Percentiles rank a stretch among this genome's conserved stretches.
These are phyloP conservation scores for Eucera pruinosa DNA, from an alignment of 2,888 invertebrate species.

Conservation along the genomic window DNA sequence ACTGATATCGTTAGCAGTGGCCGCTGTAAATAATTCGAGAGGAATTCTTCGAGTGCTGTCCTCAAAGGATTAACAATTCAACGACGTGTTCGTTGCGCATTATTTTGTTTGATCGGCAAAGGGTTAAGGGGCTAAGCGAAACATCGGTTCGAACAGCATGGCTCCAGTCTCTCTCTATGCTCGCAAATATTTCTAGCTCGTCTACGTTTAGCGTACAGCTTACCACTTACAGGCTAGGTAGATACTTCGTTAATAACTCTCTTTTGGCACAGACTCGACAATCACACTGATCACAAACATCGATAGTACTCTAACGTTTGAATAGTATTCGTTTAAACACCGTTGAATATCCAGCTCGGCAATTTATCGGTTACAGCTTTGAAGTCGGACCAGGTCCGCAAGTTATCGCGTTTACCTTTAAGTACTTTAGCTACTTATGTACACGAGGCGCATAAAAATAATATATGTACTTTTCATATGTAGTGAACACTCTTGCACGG, in stretches of 20 bases:
- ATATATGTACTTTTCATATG: slow-evolving; percentile 9
- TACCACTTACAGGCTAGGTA: slow-evolving; percentile 40
- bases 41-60: too few species aligned
- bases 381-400: neutral
- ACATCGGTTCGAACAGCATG: too few species aligned
- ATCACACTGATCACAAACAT: slow-evolving; percentile 67
- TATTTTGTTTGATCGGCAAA: too few species aligned
- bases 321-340: slow-evolving; percentile 11
- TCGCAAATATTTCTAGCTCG: slow-evolving; percentile 24
- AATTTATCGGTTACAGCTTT: neutral
- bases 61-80: too few species aligned
- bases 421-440: slow-evolving; percentile 18
- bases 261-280: slow-evolving; percentile 68
- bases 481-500: slow-evolving; percentile 24
- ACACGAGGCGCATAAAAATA: slow-evolving; percentile 45
- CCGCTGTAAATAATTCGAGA: too few species aligned
- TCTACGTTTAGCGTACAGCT: slow-evolving; percentile 29
- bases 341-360: slow-evolving; percentile 11
- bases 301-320: slow-evolving; percentile 59
- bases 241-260: slow-evolving; percentile 42
- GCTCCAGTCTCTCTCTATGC: slow-evolving; percentile 7
- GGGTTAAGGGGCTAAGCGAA: too few species aligned
- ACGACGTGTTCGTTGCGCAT: too few species aligned
- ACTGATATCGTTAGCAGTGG: too few species aligned
- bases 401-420: too few species aligned